phyloP scores from a whole-genome alignment of 2,888 invertebrate genomes.

The Lithophane socia region DNA sequence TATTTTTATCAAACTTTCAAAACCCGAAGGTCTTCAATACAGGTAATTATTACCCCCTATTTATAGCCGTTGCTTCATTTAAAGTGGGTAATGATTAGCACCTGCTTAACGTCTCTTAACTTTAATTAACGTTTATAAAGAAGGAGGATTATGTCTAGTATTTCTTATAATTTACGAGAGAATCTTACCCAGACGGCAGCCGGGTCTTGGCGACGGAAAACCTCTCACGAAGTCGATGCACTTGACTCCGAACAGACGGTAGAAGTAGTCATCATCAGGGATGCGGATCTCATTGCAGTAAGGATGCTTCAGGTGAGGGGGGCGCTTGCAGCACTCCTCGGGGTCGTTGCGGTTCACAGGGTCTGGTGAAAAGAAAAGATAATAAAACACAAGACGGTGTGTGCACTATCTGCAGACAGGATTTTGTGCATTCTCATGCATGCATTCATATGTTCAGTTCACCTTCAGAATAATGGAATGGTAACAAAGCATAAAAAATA shows the following conservation, averaged over 20 bases:
- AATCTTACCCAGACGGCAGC: conserved; percentile 94
- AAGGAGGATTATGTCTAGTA: too few species aligned
- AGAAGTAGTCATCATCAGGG: conserved; percentile 97
- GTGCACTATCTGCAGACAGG: conserved; percentile 11
- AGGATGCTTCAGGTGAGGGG: conserved; percentile 95
- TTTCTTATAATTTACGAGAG: not conserved
- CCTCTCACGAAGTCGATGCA: conserved; percentile 97
- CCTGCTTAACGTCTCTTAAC: too few species aligned
- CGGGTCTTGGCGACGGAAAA: conserved; percentile 96
- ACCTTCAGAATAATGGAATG: not conserved
- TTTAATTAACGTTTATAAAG: too few species aligned
- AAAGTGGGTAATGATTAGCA: too few species aligned
- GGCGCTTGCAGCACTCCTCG: conserved; percentile 96
- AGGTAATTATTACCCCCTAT: too few species aligned
- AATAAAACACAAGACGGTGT: conserved; percentile 50
- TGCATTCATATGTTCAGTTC: not conserved
- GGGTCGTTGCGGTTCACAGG: conserved; percentile 96
- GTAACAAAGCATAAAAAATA: not conserved
- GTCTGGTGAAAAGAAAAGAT: conserved; percentile 90
- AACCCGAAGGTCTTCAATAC: not conserved
- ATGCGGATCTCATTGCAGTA: conserved; percentile 97
- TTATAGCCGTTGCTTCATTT: too few species aligned
- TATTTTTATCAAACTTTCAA: not conserved
- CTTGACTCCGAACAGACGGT: conserved; percentile 94
- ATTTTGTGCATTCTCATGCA: too few species aligned